phyloP scores from a whole-genome alignment of 2,113 vertebrate genomes.

The Prolemur simus region DNA sequence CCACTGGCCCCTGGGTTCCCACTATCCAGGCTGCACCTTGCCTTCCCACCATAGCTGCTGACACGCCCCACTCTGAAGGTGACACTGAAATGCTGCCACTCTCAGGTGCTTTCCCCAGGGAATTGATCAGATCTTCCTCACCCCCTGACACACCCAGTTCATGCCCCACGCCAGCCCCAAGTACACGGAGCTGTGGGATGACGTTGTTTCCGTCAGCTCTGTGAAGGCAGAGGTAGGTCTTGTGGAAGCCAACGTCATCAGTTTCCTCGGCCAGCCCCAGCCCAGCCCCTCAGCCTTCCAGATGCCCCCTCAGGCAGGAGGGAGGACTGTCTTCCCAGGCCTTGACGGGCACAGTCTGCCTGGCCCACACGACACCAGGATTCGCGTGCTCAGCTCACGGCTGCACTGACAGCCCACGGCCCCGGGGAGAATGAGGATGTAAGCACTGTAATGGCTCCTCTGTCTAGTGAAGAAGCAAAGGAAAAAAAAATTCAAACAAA shows the following conservation, averaged over 20 bases:
- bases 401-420: background rate
- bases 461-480: too few species aligned
- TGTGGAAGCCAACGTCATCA: background rate
- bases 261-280: background rate
- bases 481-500: too few species aligned
- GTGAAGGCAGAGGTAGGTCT: background rate
- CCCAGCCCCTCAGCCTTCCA: background rate
- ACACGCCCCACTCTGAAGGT: background rate
- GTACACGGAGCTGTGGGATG: background rate
- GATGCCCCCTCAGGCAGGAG: background rate
- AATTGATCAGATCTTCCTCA: background rate
- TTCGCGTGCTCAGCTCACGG: background rate
- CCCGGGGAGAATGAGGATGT: background rate
- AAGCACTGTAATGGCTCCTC: background rate
- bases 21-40: background rate
- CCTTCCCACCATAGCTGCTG: background rate
- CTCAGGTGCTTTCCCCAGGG: background rate
- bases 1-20: rapidly evolving
- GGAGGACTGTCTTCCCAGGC: background rate
- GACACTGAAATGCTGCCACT: background rate
- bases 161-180: background rate
- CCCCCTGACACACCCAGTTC: background rate
- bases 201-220: background rate
- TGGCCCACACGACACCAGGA: background rate
- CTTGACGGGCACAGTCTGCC: background rate